These are phyloP conservation scores for Cyprinodon brontotheroides DNA, from an alignment of 2,113 vertebrate species.

Conservation along the genomic window DNA sequence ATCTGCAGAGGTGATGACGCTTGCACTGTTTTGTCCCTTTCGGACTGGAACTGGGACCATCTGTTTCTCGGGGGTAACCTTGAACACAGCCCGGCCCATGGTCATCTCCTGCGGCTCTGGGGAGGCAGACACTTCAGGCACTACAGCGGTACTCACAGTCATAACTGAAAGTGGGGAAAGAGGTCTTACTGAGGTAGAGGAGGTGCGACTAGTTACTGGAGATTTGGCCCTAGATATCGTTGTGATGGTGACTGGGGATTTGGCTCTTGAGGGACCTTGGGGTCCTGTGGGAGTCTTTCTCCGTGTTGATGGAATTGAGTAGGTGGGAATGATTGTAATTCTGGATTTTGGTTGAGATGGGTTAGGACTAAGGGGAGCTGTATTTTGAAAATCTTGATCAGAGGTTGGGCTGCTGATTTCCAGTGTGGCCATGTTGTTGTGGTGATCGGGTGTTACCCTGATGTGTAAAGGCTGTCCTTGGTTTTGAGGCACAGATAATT, in stretches of 20 bases:
- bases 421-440: constrained; percentile 89
- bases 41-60: constrained; percentile 84
- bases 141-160: constrained; percentile 86
- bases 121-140: constrained; percentile 79
- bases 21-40: constrained; percentile 87
- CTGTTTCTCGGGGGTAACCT: constrained; percentile 95
- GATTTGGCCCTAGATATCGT: constrained; percentile 91
- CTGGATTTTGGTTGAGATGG: constrained; percentile 89
- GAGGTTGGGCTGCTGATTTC: constrained; percentile 89
- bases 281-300: constrained; percentile 76
- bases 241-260: constrained; percentile 94
- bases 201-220: constrained; percentile 80
- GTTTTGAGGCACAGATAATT: constrained; percentile 88
- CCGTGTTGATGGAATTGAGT: constrained; percentile 80
- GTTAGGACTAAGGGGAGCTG: constrained; percentile 87
- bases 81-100: constrained; percentile 92
- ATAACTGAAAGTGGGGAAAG: constrained; percentile 89
- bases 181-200: constrained; percentile 76
- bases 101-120: constrained; percentile 89
- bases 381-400: constrained; percentile 89
- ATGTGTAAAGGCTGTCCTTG: constrained; percentile 94
- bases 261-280: constrained; percentile 84
- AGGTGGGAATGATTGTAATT: constrained; percentile 94
- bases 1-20: constrained; percentile 90
- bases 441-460: constrained; percentile 90